Base-by-base conservation (phyloP, 2,113 vertebrate genomes). In the Brienomyrus longianalis region DNA sequence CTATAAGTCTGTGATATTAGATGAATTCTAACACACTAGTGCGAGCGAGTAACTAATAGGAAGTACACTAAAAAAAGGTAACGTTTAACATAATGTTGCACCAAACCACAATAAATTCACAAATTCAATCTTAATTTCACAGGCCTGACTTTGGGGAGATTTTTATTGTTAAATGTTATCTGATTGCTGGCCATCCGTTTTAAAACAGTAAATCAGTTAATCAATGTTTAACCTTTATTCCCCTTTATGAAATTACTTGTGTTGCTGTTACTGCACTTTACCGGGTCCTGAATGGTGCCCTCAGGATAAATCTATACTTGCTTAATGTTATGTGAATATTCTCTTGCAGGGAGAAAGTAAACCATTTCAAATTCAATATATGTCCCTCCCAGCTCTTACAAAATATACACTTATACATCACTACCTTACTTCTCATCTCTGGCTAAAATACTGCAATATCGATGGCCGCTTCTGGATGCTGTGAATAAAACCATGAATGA, bases 251-350 rank as follows among this genome's bases (percentile, higher is more conserved):
- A 92, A 92, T 91, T 91, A 90, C 10, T 87, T 90, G 0, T 93
- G 92, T 91, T 92, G 62, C 31, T 91, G 87, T 88, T 77, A 80
- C 77, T 84, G 54, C 43, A 83, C n/a, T 52, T 70, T 17, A 80
- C 43, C 13, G 27, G 52, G 17, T 8, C 77, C 51, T 3, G 92
- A 94, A 95, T 51, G 90, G 91, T 89, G 90, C 94, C 94, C 94
- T 91, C 92, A 88, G 94, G 95, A 92, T 92, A 93, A 92, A 95
- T 94, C 94, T 91, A 93, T 93, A 94, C 89, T 90, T 94, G 84
- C 94, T 92, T 92, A 93, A 91, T 92, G 92, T 92, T 92, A 94
- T 92, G 93, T 93, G 93, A 95, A 94, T 94, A 93, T 93, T 94
- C 92, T 93, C 91, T 83, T 91, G 77, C 92, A 91, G 92, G 90